These are phyloP conservation scores for Dioctria rufipes DNA, from an alignment of 2,888 invertebrate genomes.

Conservation along the genomic window DNA sequence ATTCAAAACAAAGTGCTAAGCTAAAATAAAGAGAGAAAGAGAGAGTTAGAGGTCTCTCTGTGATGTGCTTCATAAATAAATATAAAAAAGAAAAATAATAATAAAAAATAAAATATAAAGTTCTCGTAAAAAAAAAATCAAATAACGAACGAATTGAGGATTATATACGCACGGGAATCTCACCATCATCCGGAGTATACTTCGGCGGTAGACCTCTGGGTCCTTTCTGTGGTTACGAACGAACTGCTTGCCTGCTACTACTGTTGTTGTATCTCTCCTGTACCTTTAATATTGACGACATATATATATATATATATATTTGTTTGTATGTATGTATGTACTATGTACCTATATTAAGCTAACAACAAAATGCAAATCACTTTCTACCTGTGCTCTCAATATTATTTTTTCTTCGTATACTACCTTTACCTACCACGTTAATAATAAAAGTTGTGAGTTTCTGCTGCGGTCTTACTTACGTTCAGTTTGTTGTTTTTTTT, in stretches of 20 bases:
- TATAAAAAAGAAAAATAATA: no score
- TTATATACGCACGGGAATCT: not conserved
- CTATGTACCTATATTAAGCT: not conserved
- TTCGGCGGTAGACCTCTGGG: not conserved
- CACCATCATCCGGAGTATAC: not conserved
- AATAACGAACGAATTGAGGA: conserved; percentile 4
- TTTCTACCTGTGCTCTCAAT: not conserved
- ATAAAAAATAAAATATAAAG: no score
- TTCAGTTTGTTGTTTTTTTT: no score
- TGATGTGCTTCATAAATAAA: no score
- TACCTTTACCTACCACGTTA: not conserved
- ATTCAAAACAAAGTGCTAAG: no score
- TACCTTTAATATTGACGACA: not conserved
- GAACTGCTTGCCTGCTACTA: not conserved
- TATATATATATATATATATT: not conserved
- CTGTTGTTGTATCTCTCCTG: no score
- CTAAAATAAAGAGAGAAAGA: no score
- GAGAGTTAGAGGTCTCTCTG: no score
- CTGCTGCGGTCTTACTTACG: not conserved
- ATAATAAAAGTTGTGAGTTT: conserved; percentile 6
- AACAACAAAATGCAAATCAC: conserved; percentile 2
- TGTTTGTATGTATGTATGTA: no score
- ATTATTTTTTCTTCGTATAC: not conserved
- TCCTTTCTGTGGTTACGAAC: not conserved
- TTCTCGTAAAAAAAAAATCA: no score